These are phyloP conservation scores for Drosophila santomea DNA, from an alignment of 1,140 invertebrate species.

Conservation along the genomic window DNA sequence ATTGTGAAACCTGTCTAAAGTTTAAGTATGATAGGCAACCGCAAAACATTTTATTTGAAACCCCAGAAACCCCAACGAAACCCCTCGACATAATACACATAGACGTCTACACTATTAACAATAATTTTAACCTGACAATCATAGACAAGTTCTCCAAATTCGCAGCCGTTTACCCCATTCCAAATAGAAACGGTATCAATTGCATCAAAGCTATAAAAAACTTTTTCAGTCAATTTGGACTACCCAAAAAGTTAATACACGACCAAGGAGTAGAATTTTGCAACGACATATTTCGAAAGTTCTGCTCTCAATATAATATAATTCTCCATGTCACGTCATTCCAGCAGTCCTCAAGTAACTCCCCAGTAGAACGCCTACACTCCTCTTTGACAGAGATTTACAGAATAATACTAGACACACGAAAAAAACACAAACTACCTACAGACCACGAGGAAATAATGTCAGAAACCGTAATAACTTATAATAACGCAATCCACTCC, in stretches of 20 bases:
- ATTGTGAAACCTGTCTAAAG: not conserved
- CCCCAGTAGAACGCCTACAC: not conserved
- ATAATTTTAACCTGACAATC: not conserved
- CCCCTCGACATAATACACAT: not conserved
- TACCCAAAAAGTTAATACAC: constrained; percentile 4
- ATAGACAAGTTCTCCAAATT: constrained; percentile 1
- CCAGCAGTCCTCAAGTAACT: constrained; percentile 4
- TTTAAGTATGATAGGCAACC: not conserved
- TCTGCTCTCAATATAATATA: not conserved
- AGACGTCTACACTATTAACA: not conserved
- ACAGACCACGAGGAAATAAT: constrained; percentile 3
- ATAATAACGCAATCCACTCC: constrained; percentile 3
- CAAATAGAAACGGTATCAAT: not conserved
- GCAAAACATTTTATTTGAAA: not conserved
- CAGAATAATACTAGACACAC: not conserved
- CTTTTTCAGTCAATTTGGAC: constrained; percentile 1
- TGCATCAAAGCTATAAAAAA: not conserved
- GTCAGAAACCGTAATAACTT: not conserved
- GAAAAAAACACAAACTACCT: not conserved
- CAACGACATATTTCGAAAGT: not conserved
- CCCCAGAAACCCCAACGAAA: not conserved
- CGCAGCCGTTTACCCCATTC: not conserved
- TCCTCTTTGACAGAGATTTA: not conserved
- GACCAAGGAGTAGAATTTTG: constrained; percentile 6
- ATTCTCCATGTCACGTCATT: not conserved